Percentiles rank a stretch among this genome's conserved stretches.
Evolutionary conservation across 2,888 invertebrate species (phyloP).

Genomic region (Hyposoter didymator): DNA sequence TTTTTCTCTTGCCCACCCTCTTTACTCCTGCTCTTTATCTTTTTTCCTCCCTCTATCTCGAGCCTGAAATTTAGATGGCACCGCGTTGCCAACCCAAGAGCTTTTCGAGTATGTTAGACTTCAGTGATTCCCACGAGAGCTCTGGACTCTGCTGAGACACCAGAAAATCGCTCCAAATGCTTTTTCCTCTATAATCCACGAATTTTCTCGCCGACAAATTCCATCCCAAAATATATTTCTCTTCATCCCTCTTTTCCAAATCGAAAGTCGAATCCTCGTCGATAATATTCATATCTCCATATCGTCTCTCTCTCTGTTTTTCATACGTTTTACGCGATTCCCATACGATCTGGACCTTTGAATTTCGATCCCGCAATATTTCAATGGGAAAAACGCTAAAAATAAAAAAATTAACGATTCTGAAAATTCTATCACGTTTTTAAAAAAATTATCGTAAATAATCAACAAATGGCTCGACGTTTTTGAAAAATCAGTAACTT

Average conservation of each 20-base stretch:
- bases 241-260: not conserved
- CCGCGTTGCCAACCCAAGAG: constrained; percentile 34
- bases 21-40: constrained; percentile 6
- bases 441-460: not conserved
- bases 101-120: constrained; percentile 54
- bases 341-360: not conserved
- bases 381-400: too few species aligned
- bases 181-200: constrained; percentile 34
- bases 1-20: constrained; percentile 13
- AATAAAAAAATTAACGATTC: too few species aligned
- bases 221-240: not conserved
- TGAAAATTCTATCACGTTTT: too few species aligned
- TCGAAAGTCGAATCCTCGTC: not conserved
- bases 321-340: not conserved
- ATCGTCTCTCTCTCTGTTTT: not conserved
- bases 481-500: not conserved
- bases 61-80: constrained; percentile 56
- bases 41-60: not conserved
- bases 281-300: not conserved
- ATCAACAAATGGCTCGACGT: not conserved
- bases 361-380: not conserved
- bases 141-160: constrained; percentile 56
- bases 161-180: constrained; percentile 52
- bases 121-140: constrained; percentile 49
- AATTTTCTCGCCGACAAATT: constrained; percentile 25